Evolutionary conservation across 2,797 vertebrate genomes (phyloP).

Genomic region (Orestias chungarensis): DNA sequence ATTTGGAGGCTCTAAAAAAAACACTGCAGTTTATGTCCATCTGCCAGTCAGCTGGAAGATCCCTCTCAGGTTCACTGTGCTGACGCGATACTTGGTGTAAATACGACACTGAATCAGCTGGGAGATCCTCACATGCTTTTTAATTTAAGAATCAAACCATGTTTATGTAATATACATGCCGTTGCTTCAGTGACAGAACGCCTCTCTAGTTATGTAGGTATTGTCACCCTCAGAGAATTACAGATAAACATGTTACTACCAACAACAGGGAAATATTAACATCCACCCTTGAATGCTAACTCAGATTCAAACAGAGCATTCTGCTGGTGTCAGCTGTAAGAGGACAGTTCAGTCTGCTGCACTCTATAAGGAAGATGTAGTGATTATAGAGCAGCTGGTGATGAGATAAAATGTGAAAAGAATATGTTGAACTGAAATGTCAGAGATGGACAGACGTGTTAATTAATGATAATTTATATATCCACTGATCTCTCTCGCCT

Average conservation of each 20-base stretch:
- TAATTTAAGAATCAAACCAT: not conserved
- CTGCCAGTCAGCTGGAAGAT: not conserved
- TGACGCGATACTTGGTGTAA: not conserved
- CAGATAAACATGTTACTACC: not conserved
- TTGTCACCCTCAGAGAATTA: not conserved
- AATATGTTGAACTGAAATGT: not conserved
- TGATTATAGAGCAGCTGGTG: not conserved
- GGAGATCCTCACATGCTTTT: not conserved
- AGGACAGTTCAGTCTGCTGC: not conserved
- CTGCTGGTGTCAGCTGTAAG: not conserved
- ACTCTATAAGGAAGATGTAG: not conserved
- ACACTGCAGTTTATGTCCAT: not conserved
- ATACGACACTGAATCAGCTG: not conserved
- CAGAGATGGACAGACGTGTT: not conserved
- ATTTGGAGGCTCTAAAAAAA: not conserved
- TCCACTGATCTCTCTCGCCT: not conserved
- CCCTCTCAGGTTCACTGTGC: not conserved
- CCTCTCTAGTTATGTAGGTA: not conserved
- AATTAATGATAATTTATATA: too few relatives aligned
- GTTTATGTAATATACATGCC: too few relatives aligned
- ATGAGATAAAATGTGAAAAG: not conserved
- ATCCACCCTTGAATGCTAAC: not conserved
- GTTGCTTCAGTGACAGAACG: too few relatives aligned
- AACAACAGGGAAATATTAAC: not conserved
- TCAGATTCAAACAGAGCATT: not conserved